A percentile compares a stretch with the other conserved stretches of the same genome.
Evolutionary conservation across 2,113 vertebrate genomes (phyloP).

Genomic region (Muntiacus reevesi): DNA sequence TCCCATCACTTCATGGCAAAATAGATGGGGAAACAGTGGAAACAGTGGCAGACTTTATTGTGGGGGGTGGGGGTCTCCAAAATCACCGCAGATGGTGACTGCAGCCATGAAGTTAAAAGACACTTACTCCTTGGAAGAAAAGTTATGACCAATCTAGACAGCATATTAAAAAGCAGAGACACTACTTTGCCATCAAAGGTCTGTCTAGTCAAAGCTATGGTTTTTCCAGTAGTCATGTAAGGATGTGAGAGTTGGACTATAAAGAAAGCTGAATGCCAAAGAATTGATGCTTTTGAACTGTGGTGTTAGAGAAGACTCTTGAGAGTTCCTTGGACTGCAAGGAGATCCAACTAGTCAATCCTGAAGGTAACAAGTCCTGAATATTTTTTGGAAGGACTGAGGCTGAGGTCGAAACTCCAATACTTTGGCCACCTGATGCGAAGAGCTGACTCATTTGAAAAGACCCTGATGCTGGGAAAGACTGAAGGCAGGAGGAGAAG

Average conservation of each 20-base stretch:
- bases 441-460: not conserved
- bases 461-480: not conserved
- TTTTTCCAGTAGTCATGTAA: not conserved
- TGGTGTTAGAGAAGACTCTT: not conserved
- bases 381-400: not conserved
- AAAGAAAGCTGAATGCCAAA: rapidly evolving
- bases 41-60: not conserved
- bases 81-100: not conserved
- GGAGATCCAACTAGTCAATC: not conserved
- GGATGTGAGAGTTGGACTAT: not conserved
- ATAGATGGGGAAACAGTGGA: not conserved
- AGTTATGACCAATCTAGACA: not conserved
- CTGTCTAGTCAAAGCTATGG: not conserved
- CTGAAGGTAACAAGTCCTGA: not conserved
- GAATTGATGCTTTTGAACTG: not conserved
- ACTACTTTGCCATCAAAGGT: not conserved
- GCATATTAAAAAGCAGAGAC: not conserved
- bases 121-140: not conserved
- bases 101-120: not conserved
- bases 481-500: not conserved
- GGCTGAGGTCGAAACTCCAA: not conserved
- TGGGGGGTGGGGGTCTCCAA: not conserved
- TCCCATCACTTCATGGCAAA: not conserved
- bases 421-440: not conserved
- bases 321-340: not conserved